These are phyloP conservation scores for Rhea pennata DNA, from an alignment of 2,113 vertebrate species.

Conservation along the genomic window DNA sequence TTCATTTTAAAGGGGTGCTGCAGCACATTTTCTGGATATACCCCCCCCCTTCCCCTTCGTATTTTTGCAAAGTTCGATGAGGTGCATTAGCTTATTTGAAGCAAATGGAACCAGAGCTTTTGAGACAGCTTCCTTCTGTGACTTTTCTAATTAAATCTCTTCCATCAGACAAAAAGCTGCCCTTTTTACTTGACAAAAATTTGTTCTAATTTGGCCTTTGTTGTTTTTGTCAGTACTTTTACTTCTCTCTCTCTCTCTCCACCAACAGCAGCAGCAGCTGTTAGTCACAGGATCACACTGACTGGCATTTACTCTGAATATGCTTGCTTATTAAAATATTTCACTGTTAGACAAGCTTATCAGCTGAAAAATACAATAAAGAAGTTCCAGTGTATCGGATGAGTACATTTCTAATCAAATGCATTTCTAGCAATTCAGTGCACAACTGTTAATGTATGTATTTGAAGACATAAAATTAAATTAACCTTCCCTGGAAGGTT, in stretches of 20 bases:
- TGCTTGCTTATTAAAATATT: constrained; percentile 78
- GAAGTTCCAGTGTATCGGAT: neutral
- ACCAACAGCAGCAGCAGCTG: constrained; percentile 76
- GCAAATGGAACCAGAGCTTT: constrained; percentile 70
- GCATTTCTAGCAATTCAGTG: neutral
- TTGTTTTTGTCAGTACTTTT: constrained; percentile 61
- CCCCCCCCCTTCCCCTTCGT: neutral
- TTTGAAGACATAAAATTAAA: constrained; percentile 24
- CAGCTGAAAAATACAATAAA: constrained; percentile 69
- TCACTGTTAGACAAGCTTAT: constrained; percentile 74
- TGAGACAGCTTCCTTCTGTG: constrained; percentile 62
- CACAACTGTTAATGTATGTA: neutral
- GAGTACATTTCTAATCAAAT: neutral
- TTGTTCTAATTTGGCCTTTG: constrained; percentile 78
- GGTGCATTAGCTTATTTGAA: constrained; percentile 77
- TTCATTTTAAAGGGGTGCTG: constrained; percentile 42
- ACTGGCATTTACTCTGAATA: constrained; percentile 78
- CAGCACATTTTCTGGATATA: constrained; percentile 27
- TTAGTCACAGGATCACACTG: constrained; percentile 65
- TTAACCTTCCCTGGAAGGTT: neutral
- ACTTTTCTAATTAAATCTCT: constrained; percentile 81
- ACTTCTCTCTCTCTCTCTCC: neutral
- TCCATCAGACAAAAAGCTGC: constrained; percentile 74
- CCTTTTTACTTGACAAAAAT: constrained; percentile 79
- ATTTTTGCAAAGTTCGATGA: constrained; percentile 74